Base-by-base conservation (phyloP, 2,888 invertebrate genomes). In the Apocheima hispidaria region DNA sequence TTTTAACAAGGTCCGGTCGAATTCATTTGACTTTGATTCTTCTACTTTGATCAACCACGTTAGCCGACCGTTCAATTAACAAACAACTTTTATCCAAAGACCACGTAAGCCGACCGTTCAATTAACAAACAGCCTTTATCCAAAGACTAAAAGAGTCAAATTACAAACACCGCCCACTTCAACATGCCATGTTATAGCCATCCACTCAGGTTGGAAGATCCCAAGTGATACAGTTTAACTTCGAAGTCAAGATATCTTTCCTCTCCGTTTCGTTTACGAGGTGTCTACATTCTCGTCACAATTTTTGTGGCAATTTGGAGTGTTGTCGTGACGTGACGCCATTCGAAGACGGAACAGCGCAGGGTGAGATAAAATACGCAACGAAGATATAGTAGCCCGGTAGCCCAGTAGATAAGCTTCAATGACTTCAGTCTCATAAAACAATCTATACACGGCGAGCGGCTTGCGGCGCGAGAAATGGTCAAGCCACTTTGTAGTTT, bases 281-380 rank as follows among this genome's bases (percentile, higher is more conserved):
- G 64, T 66, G 68, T 66, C 60, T 65, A 65, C 68, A 70, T 70
- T 68, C 62, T 61, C 61, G 60, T 62, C 68, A 63, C 66, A 65
- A 59, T 65, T 64, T 64, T 68, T 65, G 58, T 44, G 57, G 62
- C 68, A 66, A 66, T 70, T 69, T 68, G 66, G 50, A 51, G 66
- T 65, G 65, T 60, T 68, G 61, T 50, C 68, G 66, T 70, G 68
- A 64, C 68, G 66, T 53, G 60, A 51, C 55, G 57, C 68, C 59
- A 66, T 68, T 69, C 60, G 58, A 59, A 62, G 61, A 52, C 51
- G 43, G 44, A 63, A 62, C 51, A 66, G 62, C 65, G 48, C 63
- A 53, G 51, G 49, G 56, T 23, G 63, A 68, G 68, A 68, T 66
- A 68, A 63, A 60, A 56, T 60, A 46, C 56, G 60, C 60, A 55